Conservation (phyloP, 2,113 vertebrate species). For the Ictalurus punctatus region DNA sequence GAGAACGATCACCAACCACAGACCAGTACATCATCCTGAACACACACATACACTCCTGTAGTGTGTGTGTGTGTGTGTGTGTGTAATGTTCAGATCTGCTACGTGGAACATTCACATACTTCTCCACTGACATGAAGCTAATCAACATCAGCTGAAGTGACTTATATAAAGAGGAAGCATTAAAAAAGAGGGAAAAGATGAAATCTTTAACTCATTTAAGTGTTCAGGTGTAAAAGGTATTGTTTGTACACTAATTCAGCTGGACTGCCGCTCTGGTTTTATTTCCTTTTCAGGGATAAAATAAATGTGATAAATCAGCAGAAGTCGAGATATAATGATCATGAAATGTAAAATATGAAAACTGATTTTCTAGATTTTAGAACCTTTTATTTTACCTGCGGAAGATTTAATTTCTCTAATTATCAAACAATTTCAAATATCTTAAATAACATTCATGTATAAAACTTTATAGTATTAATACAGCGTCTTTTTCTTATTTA, state of each 20-base stretch:
- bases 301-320: background rate
- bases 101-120: background rate
- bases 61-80: background rate
- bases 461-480: background rate
- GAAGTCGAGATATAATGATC: background rate
- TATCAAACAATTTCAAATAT: background rate
- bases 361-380: background rate
- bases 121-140: background rate
- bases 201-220: background rate
- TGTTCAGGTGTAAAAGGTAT: too few species aligned
- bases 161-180: background rate
- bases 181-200: background rate
- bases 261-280: background rate
- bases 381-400: background rate
- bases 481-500: background rate
- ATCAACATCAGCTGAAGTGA: background rate
- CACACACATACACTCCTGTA: background rate
- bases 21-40: constrained; percentile 91
- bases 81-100: background rate
- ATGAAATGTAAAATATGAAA: too few species aligned
- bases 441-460: background rate
- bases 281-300: background rate
- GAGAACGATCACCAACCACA: constrained; percentile 82
- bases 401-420: background rate
- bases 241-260: background rate